Percentiles rank a stretch among this genome's conserved stretches.
Conservation (phyloP, 2,888 invertebrate species). For the Callosobruchus maculatus region DNA sequence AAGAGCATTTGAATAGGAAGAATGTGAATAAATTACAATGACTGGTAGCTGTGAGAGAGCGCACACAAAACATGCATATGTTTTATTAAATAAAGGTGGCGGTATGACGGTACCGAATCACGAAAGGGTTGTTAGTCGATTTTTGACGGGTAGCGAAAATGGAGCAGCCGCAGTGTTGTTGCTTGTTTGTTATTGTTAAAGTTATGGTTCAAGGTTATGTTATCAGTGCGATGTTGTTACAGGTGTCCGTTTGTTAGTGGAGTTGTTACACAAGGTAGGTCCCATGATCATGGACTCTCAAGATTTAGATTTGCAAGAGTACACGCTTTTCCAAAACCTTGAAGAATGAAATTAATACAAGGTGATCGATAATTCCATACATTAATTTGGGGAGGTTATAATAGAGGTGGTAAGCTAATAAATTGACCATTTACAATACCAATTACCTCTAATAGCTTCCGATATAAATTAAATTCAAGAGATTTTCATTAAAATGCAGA, state of each 20-base stretch:
- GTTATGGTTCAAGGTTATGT: not conserved
- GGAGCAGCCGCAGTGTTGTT: not conserved
- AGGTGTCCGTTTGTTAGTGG: not conserved
- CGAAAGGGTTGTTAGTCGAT: not conserved
- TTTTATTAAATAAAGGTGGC: slow-evolving; percentile 15
- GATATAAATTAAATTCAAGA: too few relatives aligned
- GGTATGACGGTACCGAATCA: not conserved
- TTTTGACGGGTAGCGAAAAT: not conserved
- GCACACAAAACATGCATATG: slow-evolving; percentile 37
- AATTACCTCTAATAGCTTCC: too few relatives aligned
- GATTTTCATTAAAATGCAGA: too few relatives aligned
- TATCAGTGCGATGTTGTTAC: not conserved
- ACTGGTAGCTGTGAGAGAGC: not conserved
- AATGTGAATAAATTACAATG: slow-evolving; percentile 18
- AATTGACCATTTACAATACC: too few relatives aligned
- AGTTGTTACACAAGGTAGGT: not conserved
- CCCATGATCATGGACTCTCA: not conserved
- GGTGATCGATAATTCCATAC: too few relatives aligned
- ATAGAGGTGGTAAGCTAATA: too few relatives aligned
- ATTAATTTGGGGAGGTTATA: too few relatives aligned
- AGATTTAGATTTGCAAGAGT: too few relatives aligned
- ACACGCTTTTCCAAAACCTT: too few relatives aligned
- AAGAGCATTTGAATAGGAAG: slow-evolving; percentile 41
- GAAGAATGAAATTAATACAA: too few relatives aligned
- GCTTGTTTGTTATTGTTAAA: not conserved